These are phyloP conservation scores for Serinus canaria DNA, from an alignment of 2,113 vertebrate genomes.

Conservation along the genomic window DNA sequence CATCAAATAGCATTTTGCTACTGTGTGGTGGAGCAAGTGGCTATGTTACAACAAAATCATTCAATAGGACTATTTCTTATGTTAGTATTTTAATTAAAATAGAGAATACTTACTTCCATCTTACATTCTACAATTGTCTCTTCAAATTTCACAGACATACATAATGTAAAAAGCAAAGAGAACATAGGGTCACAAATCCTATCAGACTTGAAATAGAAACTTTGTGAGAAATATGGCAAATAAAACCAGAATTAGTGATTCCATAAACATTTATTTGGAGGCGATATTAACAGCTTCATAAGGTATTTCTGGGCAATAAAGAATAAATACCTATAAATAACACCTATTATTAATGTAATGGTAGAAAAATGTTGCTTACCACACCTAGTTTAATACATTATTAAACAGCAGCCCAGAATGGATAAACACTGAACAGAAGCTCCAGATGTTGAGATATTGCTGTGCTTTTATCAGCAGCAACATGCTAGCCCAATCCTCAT, in stretches of 20 bases:
- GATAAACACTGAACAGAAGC: constrained; percentile 42
- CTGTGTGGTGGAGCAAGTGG: constrained; percentile 56
- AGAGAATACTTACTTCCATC: constrained; percentile 55
- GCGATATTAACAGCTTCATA: constrained; percentile 2
- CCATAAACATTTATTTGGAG: constrained; percentile 31
- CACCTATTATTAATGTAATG: constrained; percentile 32
- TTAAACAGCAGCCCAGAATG: constrained; percentile 32
- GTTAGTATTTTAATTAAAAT: constrained; percentile 74
- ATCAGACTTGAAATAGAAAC: constrained; percentile 19
- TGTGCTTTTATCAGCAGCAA: constrained; percentile 38
- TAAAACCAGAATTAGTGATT: constrained; percentile 41
- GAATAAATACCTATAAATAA: constrained; percentile 11
- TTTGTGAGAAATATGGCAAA: constrained; percentile 36
- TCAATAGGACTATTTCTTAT: constrained; percentile 63
- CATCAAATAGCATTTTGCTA: constrained; percentile 75
- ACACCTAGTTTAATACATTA: constrained; percentile 41
- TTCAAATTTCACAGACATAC: constrained; percentile 36
- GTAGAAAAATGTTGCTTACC: constrained; percentile 24
- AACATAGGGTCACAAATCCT: constrained; percentile 35
- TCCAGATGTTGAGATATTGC: constrained; percentile 50
- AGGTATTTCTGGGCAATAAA: constrained; percentile 19
- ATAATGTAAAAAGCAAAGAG: constrained; percentile 31
- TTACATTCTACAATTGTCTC: constrained; percentile 9
- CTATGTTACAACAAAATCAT: constrained; percentile 59
- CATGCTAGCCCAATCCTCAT: constrained; percentile 17